Evolutionary conservation across 1,140 invertebrate species (phyloP).

Genomic region (Diachasma alloeum): DNA sequence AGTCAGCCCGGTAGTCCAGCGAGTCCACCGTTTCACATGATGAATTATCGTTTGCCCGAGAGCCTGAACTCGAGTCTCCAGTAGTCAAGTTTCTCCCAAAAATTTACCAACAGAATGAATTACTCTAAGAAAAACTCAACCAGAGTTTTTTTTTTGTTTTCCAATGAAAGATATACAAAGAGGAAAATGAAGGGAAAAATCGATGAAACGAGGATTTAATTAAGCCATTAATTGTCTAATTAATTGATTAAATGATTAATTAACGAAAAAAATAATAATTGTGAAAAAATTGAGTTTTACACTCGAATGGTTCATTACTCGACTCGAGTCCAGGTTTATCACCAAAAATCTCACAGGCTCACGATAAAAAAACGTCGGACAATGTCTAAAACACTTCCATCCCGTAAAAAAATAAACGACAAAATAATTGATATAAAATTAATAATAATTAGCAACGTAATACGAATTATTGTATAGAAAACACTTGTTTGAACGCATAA

Average conservation of each 20-base stretch:
- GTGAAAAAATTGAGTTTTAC: neutral
- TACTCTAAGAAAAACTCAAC: neutral
- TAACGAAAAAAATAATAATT: neutral
- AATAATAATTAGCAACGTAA: constrained; percentile 12
- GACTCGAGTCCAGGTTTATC: constrained; percentile 24
- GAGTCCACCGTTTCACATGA: constrained; percentile 77
- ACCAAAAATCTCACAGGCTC: constrained; percentile 21
- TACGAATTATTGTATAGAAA: constrained; percentile 12
- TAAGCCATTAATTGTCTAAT: constrained; percentile 13
- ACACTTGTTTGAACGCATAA: constrained; percentile 9
- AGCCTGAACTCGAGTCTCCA: constrained; percentile 64
- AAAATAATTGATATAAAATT: constrained; percentile 6
- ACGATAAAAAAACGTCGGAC: constrained; percentile 20
- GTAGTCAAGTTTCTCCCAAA: constrained; percentile 48
- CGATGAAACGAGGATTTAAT: neutral
- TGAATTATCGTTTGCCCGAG: constrained; percentile 75
- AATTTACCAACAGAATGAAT: constrained; percentile 31
- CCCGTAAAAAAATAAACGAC: constrained; percentile 1
- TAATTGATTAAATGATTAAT: neutral
- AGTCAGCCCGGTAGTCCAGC: constrained; percentile 67
- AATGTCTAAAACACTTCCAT: neutral
- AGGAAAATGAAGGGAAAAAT: constrained; percentile 20
- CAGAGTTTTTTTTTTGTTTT: neutral
- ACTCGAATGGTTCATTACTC: neutral
- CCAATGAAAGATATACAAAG: constrained; percentile 17